Conservation (phyloP, 2,797 vertebrate genomes). For the Periparus ater region DNA sequence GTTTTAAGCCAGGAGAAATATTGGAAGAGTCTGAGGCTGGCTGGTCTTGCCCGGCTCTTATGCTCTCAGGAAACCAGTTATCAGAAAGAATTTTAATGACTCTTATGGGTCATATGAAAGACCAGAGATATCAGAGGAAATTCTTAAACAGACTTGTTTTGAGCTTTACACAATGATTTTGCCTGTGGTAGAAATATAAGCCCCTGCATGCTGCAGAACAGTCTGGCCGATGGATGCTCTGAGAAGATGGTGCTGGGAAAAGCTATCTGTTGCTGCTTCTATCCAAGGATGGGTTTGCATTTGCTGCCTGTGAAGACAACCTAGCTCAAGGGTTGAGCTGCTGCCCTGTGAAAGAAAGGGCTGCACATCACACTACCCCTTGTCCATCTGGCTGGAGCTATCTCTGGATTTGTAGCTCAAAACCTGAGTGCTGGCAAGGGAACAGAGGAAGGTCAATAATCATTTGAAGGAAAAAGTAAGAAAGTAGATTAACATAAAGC, state of each 20-base stretch:
- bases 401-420: background rate
- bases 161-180: background rate
- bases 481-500: constrained; percentile 22
- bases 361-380: background rate
- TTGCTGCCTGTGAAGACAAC: background rate
- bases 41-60: background rate
- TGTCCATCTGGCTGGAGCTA: background rate
- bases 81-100: constrained; percentile 52
- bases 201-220: background rate
- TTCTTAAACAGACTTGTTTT: constrained; percentile 30
- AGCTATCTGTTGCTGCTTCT: background rate
- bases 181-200: constrained; percentile 37
- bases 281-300: background rate
- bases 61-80: background rate
- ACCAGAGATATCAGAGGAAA: constrained; percentile 40
- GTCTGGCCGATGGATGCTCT: constrained; percentile 20
- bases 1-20: constrained; percentile 12
- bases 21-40: background rate
- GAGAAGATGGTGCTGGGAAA: background rate
- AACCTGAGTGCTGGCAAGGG: background rate
- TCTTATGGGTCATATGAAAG: constrained; percentile 29
- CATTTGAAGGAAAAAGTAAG: background rate
- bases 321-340: background rate
- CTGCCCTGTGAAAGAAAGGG: background rate
- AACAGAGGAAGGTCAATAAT: constrained; percentile 5